Base-by-base conservation (phyloP, 1,140 invertebrate species). In the Maniola jurtina region DNA sequence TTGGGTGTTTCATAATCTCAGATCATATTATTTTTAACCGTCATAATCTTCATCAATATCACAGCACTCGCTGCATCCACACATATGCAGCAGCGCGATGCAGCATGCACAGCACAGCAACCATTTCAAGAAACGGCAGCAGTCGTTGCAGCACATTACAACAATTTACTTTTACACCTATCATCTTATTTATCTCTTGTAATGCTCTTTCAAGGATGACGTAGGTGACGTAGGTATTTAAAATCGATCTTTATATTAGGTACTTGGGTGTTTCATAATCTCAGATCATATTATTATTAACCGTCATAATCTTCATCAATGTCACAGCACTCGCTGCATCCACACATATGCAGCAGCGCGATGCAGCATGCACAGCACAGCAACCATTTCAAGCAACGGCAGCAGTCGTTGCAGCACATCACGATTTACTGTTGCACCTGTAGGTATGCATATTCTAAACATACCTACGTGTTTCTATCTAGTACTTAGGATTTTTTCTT, bases 291-390 rank as follows among this genome's bases (percentile, higher is more conserved):
- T 40, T 7, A 11, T 40, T 6, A 7, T 7, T 11, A 40, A 40
- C 6, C 6, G 38, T 11, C 11, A 13, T 47, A 6, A 25, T 72
- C 66, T 35, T 70, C 64, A n/a, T 45, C 57, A 40, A 13, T 36
- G 38, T 69, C 71, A 55, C 73, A 72, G 16, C 69, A 65, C 9
- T 64, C 45, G 3, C 72, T 71, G 33, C 66, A 64, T 4, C 77
- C 75, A 16, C 75, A 77, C 47, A 80, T 15, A 9, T 69, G 65
- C 14, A 71, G 64, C 47, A 77, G 38, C 56, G 60, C 60, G 40
- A 71, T 58, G 42, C 78, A 80, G 11, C 72, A 61, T 8, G 79
- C 66, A 14, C 79, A 48, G 57, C 79, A 81, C 55, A 60, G 77
- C 2, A 76, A 11, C 42, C 73, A 71, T 15, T 64, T 71, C 35